Conservation (phyloP, 2,113 vertebrate species). For the Heteronetta atricapilla region DNA sequence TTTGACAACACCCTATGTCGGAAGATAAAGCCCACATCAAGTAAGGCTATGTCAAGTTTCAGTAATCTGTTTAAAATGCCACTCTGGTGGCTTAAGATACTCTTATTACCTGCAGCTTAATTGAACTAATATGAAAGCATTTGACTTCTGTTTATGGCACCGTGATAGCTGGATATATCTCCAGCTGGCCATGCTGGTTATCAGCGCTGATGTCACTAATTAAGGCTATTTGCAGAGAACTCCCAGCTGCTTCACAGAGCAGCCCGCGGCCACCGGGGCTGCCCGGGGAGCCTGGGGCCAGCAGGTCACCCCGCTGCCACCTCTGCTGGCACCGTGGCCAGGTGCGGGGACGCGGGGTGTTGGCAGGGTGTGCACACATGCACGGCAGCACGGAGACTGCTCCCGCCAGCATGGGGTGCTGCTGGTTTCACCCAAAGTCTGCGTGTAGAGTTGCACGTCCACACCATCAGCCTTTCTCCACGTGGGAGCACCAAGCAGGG, state of each 20-base stretch:
- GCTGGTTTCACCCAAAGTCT: not conserved
- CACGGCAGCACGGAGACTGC: accelerated
- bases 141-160: not conserved
- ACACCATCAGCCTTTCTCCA: accelerated
- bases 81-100: not conserved
- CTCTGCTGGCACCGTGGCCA: accelerated
- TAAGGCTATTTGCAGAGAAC: not conserved
- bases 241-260: not conserved
- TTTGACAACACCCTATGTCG: not conserved
- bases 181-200: not conserved
- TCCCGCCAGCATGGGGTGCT: accelerated
- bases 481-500: accelerated
- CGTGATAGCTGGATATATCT: not conserved
- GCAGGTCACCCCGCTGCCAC: accelerated
- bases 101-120: not conserved
- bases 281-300: accelerated
- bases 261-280: accelerated
- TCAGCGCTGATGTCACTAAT: not conserved
- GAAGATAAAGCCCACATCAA: not conserved
- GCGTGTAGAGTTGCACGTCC: not conserved
- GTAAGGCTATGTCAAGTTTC: not conserved
- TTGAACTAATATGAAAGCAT: not conserved
- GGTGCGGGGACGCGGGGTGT: accelerated
- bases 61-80: not conserved
- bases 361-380: accelerated